Evolutionary conservation across 2,797 vertebrate genomes (phyloP).

Genomic region (Falco rusticolus): DNA sequence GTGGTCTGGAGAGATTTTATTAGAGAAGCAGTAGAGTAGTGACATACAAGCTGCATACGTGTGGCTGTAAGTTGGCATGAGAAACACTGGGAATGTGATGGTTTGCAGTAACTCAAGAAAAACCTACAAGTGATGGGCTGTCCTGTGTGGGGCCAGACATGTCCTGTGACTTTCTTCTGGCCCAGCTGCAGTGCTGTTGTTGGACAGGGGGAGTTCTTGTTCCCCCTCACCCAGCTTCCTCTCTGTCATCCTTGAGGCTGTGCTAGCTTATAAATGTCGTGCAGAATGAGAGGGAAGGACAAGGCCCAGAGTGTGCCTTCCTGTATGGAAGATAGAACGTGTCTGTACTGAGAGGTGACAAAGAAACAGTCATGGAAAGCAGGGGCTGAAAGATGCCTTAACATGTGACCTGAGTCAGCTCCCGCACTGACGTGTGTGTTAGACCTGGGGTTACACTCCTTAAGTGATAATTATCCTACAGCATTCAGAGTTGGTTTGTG

Average conservation of each 20-base stretch:
- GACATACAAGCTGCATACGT: background rate
- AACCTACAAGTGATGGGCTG: background rate
- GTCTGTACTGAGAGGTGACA: background rate
- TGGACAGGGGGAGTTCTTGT: fast-evolving
- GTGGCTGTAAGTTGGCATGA: background rate
- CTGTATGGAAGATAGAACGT: fast-evolving
- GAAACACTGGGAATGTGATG: background rate
- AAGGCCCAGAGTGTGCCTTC: background rate
- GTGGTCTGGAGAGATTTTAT: background rate
- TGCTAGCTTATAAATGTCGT: background rate
- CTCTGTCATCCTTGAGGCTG: background rate
- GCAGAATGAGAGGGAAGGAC: background rate
- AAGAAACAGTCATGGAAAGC: background rate
- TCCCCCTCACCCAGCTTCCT: background rate
- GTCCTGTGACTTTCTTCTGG: background rate
- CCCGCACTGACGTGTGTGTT: background rate
- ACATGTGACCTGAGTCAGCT: background rate
- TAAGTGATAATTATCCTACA: background rate
- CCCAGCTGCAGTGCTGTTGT: background rate
- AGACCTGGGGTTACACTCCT: background rate
- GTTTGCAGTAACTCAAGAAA: background rate
- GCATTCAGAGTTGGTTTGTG: background rate
- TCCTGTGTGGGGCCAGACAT: background rate
- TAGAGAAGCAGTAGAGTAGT: background rate
- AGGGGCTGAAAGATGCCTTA: background rate